Evolutionary conservation across 2,113 vertebrate genomes (phyloP).

Genomic region (Turnix velox): DNA sequence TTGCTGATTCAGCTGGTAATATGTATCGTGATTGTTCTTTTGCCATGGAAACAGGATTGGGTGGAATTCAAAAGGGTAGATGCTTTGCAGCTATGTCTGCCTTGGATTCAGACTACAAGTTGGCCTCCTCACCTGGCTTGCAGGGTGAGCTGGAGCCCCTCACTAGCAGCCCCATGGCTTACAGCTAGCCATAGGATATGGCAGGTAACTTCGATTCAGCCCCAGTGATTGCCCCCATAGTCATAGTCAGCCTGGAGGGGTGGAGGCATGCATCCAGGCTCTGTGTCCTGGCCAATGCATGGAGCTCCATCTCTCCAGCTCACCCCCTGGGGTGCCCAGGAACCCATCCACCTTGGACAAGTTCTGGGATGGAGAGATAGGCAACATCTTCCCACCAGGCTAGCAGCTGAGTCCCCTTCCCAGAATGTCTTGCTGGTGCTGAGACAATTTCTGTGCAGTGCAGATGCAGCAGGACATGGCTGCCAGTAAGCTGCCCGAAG

Average conservation of each 20-base stretch:
- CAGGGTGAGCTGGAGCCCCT: neutral
- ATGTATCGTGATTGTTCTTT: neutral
- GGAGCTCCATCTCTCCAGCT: neutral
- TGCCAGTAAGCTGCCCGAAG: neutral
- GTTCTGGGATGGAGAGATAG: neutral
- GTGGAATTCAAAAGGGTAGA: neutral
- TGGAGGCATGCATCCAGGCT: neutral
- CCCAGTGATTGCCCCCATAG: fast-evolving
- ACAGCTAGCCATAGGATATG: neutral
- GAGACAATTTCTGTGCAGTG: neutral
- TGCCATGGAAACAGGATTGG: neutral
- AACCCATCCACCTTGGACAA: neutral
- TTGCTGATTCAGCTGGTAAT: neutral
- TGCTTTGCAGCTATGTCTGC: neutral
- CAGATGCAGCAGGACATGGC: neutral
- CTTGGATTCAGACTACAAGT: neutral
- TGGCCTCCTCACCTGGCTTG: neutral
- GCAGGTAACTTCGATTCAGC: neutral
- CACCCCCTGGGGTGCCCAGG: fast-evolving
- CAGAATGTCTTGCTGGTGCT: fast-evolving
- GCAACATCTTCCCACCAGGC: neutral
- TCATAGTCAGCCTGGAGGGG: neutral
- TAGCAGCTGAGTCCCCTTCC: fast-evolving
- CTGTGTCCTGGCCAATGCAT: fast-evolving
- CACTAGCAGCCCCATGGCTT: neutral